Evolutionary conservation across 1,140 invertebrate genomes (phyloP).

Genomic region (Macrostomum lignano): DNA sequence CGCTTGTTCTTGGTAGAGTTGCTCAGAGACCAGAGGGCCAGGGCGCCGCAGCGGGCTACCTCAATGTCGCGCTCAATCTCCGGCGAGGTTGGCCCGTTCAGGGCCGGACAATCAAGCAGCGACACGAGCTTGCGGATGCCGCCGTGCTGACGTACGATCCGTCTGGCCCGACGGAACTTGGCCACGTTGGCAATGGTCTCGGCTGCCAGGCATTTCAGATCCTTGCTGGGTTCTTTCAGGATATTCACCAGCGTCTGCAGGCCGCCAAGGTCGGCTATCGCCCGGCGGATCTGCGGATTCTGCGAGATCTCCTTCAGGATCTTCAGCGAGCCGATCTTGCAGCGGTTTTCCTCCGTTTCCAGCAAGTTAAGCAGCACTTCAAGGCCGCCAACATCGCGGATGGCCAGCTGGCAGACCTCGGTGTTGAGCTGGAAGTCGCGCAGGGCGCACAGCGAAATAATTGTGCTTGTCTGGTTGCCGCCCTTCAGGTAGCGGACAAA

Average conservation of each 20-base stretch:
- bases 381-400: slow-evolving; percentile 52
- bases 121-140: slow-evolving; percentile 47
- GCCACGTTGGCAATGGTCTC: slow-evolving; percentile 63
- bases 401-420: slow-evolving; percentile 44
- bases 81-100: slow-evolving; percentile 14
- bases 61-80: slow-evolving; percentile 36
- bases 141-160: slow-evolving; percentile 46
- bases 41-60: slow-evolving; percentile 48
- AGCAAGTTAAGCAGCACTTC: slow-evolving; percentile 67
- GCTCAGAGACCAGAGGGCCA: slow-evolving; percentile 55
- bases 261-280: slow-evolving; percentile 53
- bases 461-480: slow-evolving; percentile 70
- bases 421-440: slow-evolving; percentile 55
- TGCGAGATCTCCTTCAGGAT: slow-evolving; percentile 47
- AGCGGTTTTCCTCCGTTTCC: slow-evolving; percentile 56
- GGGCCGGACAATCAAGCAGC: slow-evolving; percentile 2
- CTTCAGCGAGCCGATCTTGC: slow-evolving; percentile 52
- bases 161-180: slow-evolving; percentile 48
- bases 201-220: slow-evolving; percentile 53
- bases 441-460: slow-evolving; percentile 56
- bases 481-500: slow-evolving; percentile 71
- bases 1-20: slow-evolving; percentile 53
- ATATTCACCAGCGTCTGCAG: slow-evolving; percentile 33
- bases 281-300: slow-evolving; percentile 45
- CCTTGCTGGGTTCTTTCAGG: slow-evolving; percentile 42